Evolutionary conservation across 2,888 invertebrate species (phyloP).

Genomic region (Metalampra italica): DNA sequence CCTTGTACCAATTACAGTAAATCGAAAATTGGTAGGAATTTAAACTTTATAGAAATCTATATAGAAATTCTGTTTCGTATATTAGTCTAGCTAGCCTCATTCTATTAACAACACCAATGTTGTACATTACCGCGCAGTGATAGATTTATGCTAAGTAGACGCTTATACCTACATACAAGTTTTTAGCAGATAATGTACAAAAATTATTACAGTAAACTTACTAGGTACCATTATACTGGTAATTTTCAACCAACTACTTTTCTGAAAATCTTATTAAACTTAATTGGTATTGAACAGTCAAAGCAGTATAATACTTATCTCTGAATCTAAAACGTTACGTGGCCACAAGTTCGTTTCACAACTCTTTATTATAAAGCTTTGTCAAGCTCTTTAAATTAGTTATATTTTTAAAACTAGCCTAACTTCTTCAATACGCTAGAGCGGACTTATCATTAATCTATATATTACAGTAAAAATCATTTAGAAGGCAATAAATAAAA

Average conservation of each 20-base stretch:
- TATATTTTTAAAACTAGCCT: constrained; percentile 48
- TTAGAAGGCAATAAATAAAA: constrained; percentile 55
- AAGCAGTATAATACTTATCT: constrained; percentile 56
- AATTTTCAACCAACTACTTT: not conserved
- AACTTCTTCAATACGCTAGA: constrained; percentile 45
- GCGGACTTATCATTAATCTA: constrained; percentile 37
- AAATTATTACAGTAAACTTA: too few species aligned
- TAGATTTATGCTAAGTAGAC: too few species aligned
- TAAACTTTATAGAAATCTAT: too few species aligned
- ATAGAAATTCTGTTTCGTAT: too few species aligned
- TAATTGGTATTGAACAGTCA: constrained; percentile 51
- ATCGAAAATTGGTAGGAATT: too few species aligned
- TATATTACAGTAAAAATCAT: constrained; percentile 32
- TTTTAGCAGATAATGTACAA: too few species aligned
- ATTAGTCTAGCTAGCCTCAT: too few species aligned
- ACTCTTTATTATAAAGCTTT: constrained; percentile 77
- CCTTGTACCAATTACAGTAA: too few species aligned
- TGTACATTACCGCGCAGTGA: too few species aligned
- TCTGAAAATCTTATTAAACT: constrained; percentile 13
- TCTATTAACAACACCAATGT: too few species aligned
- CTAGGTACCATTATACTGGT: not conserved
- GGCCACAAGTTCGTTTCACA: constrained; percentile 78
- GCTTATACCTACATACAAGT: too few species aligned
- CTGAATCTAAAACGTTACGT: constrained; percentile 61
- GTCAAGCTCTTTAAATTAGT: constrained; percentile 75